phyloP scores from a whole-genome alignment of 2,797 vertebrate genomes.

The Acipenser ruthenus region DNA sequence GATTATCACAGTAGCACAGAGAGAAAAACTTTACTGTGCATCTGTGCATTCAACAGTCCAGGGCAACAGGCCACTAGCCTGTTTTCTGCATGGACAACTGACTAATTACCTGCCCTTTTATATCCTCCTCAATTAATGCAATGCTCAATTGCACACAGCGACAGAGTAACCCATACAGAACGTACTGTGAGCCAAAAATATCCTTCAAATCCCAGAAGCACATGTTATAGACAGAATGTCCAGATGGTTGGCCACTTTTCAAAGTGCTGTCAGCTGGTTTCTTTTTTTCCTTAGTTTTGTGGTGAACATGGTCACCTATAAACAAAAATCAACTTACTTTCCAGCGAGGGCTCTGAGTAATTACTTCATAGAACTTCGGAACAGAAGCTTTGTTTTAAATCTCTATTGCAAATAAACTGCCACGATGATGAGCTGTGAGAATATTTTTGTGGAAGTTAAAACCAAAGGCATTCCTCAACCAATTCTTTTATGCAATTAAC shows the following conservation, averaged over 20 bases:
- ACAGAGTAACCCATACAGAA: conserved; percentile 57
- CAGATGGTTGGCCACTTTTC: conserved; percentile 57
- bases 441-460: too few relatives aligned
- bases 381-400: too few relatives aligned
- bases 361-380: background rate
- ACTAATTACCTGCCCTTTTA: conserved; percentile 69
- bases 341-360: background rate
- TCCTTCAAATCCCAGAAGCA: conserved; percentile 58
- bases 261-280: conserved; percentile 50
- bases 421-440: too few relatives aligned
- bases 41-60: conserved; percentile 52
- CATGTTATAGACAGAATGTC: conserved; percentile 58
- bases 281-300: conserved; percentile 48
- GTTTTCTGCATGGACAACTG: conserved; percentile 67
- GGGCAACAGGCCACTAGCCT: conserved; percentile 56
- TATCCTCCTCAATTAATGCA: conserved; percentile 64
- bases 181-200: conserved; percentile 54
- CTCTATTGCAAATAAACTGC: too few relatives aligned
- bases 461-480: too few relatives aligned
- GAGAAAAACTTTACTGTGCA: conserved; percentile 51
- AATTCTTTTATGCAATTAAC: too few relatives aligned
- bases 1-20: conserved; percentile 42
- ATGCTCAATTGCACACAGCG: conserved; percentile 54
- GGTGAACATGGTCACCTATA: conserved; percentile 42
- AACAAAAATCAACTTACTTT: conserved; percentile 18